phyloP scores from a whole-genome alignment of 2,888 invertebrate genomes.

The Microctonus brassicae region DNA sequence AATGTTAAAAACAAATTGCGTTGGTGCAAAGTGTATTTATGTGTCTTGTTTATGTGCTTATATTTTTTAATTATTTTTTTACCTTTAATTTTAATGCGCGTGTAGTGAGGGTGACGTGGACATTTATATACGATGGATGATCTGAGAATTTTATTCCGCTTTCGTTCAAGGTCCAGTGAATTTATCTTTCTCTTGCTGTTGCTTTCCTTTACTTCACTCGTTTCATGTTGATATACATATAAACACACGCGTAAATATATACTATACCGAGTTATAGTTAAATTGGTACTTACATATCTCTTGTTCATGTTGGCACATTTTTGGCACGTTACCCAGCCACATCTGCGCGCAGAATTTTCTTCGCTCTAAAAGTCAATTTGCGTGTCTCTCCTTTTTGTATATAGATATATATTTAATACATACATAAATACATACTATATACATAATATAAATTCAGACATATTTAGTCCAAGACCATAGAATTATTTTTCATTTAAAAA shows the following conservation, averaged over 20 bases:
- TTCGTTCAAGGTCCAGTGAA: slow-evolving; percentile 45
- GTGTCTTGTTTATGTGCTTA: too few species aligned
- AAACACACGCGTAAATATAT: slow-evolving; percentile 22
- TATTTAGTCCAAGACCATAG: slow-evolving; percentile 59
- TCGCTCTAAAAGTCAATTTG: slow-evolving; percentile 40
- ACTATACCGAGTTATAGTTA: slow-evolving; percentile 52
- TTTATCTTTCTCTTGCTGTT: slow-evolving; percentile 2
- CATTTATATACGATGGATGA: slow-evolving; percentile 15
- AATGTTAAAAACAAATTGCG: too few species aligned
- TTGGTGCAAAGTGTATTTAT: too few species aligned
- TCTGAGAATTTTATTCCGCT: slow-evolving; percentile 40
- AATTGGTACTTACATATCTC: slow-evolving; percentile 64
- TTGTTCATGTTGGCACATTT: slow-evolving; percentile 62
- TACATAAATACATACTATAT: too few species aligned
- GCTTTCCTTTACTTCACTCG: background rate
- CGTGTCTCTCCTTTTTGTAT: slow-evolving; percentile 51
- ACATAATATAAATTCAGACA: slow-evolving; percentile 48
- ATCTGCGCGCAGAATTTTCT: slow-evolving; percentile 48
- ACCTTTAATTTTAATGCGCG: too few species aligned
- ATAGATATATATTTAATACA: background rate
- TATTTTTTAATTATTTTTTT: too few species aligned
- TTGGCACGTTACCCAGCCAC: slow-evolving; percentile 59
- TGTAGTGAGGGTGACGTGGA: slow-evolving; percentile 3
- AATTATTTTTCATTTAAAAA: background rate
- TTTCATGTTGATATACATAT: background rate